Conservation (phyloP, 30 jellyfish, hydroid and myxozoan genomes). For the Morbakka virulenta region DNA sequence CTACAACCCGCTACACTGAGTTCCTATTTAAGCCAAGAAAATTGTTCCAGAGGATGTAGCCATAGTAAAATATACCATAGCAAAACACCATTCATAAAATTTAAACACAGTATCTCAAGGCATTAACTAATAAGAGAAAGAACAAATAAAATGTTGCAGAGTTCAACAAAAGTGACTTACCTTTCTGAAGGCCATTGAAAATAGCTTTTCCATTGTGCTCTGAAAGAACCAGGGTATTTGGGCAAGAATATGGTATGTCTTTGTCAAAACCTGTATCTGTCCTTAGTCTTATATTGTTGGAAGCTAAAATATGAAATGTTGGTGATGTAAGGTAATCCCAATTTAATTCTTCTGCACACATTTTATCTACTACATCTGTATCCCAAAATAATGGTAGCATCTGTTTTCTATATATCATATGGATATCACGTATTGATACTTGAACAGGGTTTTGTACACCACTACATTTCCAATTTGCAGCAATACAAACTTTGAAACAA, state of each 20-base stretch:
- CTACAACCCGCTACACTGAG: too few relatives aligned
- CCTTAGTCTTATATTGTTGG: not conserved
- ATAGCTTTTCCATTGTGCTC: not conserved
- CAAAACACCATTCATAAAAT: too few relatives aligned
- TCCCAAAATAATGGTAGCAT: not conserved
- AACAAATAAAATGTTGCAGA: too few relatives aligned
- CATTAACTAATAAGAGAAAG: too few relatives aligned
- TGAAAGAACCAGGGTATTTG: not conserved
- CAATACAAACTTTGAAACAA: not conserved
- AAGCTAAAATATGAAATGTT: not conserved
- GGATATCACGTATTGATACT: not conserved
- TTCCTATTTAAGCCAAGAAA: too few relatives aligned
- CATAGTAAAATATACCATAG: too few relatives aligned
- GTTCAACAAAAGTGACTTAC: too few relatives aligned
- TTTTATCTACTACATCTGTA: not conserved
- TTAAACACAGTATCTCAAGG: too few relatives aligned
- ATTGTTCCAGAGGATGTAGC: too few relatives aligned
- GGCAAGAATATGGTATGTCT: not conserved
- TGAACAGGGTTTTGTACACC: not conserved
- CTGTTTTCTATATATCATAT: not conserved
- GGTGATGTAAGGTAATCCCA: not conserved
- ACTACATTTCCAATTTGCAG: not conserved
- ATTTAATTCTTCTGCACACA: not conserved
- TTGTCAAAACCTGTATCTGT: not conserved
- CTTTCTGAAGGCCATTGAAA: not conserved